A percentile compares a stretch with the other conserved stretches of the same genome.
Conservation (phyloP, 2,113 vertebrate genomes). For the Hippocampus mohnikei region DNA sequence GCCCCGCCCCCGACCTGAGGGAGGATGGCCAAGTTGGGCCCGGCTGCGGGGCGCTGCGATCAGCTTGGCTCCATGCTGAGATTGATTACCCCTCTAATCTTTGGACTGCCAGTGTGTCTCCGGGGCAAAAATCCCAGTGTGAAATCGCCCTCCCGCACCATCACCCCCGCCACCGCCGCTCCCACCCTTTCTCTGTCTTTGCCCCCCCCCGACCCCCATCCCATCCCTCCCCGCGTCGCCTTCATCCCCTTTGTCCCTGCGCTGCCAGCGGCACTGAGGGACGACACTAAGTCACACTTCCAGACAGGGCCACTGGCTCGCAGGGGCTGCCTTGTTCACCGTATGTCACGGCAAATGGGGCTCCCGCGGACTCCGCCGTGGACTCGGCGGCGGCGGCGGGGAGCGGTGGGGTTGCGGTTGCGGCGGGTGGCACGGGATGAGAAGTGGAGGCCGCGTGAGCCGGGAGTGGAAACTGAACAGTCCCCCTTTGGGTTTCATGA, state of each 20-base stretch:
- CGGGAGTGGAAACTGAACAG: constrained; percentile 21
- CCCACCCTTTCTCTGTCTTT: constrained; percentile 48
- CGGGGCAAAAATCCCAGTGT: constrained; percentile 57
- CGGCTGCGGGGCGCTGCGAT: constrained; percentile 57
- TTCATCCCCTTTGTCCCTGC: constrained; percentile 65
- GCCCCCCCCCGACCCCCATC: constrained; percentile 38
- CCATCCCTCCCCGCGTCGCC: constrained; percentile 40
- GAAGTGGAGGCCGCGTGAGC: constrained; percentile 30
- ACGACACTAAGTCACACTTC: constrained; percentile 71
- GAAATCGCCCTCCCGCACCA: constrained; percentile 12
- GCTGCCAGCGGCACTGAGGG: constrained; percentile 65
- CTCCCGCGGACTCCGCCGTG: constrained; percentile 52
- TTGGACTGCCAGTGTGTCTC: constrained; percentile 68
- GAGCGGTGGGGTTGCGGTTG: neutral
- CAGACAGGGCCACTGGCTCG: constrained; percentile 71
- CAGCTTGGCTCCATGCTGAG: constrained; percentile 60
- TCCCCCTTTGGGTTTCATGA: constrained; percentile 25
- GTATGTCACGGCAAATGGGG: constrained; percentile 70
- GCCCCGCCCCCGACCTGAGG: constrained; percentile 52
- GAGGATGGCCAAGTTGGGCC: constrained; percentile 51
- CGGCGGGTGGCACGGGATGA: constrained; percentile 39
- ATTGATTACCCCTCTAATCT: constrained; percentile 72
- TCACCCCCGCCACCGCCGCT: constrained; percentile 28
- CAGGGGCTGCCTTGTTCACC: constrained; percentile 57
- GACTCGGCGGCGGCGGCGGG: constrained; percentile 30